Evolutionary conservation across 2,888 invertebrate genomes (phyloP).

Genomic region (Gibbula magus): DNA sequence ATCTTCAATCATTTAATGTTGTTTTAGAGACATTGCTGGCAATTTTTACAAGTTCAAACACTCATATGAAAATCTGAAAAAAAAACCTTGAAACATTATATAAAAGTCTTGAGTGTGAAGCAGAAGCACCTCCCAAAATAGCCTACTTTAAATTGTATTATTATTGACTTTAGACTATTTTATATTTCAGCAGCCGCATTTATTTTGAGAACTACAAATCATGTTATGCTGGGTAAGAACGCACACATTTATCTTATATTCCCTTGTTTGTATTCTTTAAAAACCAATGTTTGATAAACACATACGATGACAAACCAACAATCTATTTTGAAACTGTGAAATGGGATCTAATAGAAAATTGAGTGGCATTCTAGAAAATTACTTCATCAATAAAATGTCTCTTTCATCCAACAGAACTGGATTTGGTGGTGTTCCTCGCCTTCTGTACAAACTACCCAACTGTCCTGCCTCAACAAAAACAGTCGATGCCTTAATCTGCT

Average conservation of each 20-base stretch:
- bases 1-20: neutral
- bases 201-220: constrained; percentile 52
- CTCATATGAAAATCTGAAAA: too few relatives aligned
- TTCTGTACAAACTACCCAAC: constrained; percentile 28
- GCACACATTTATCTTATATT: neutral
- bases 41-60: too few relatives aligned
- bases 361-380: neutral
- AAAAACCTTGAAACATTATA: too few relatives aligned
- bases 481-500: constrained; percentile 51
- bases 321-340: too few relatives aligned
- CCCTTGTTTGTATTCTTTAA: neutral
- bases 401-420: neutral
- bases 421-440: constrained; percentile 17
- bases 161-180: neutral
- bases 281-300: too few relatives aligned
- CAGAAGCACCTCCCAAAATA: too few relatives aligned
- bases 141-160: too few relatives aligned
- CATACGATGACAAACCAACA: too few relatives aligned
- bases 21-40: too few relatives aligned
- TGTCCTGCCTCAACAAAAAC: constrained; percentile 36
- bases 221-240: constrained; percentile 51
- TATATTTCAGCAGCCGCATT: constrained; percentile 47
- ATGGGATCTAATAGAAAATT: too few relatives aligned
- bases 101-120: too few relatives aligned
- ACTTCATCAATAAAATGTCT: neutral